A percentile compares a stretch with the other conserved stretches of the same genome.
phyloP scores from a whole-genome alignment of 2,797 vertebrate genomes.

The Cheirogaleus major region DNA sequence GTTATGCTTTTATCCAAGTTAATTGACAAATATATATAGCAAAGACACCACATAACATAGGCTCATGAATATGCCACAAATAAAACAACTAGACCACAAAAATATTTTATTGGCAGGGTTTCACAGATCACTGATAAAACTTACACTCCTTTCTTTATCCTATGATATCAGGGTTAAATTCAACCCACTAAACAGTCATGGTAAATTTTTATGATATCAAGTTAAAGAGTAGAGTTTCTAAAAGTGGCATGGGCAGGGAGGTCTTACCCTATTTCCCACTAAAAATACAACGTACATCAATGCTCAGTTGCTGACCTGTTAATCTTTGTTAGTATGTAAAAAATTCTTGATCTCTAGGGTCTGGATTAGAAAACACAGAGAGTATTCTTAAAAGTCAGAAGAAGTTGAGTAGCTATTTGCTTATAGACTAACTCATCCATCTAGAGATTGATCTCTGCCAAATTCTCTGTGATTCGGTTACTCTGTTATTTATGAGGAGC shows the following conservation, averaged over 20 bases:
- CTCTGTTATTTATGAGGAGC: constrained; percentile 69
- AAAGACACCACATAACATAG: neutral
- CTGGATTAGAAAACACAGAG: constrained; percentile 38
- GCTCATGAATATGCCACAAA: constrained; percentile 33
- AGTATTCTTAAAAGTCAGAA: constrained; percentile 63
- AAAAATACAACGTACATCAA: neutral
- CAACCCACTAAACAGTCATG: neutral
- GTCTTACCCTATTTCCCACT: neutral
- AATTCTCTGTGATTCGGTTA: constrained; percentile 45
- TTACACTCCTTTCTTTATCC: constrained; percentile 1
- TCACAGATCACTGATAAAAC: neutral
- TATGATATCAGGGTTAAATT: neutral
- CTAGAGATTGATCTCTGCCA: constrained; percentile 70
- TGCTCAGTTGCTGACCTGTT: neutral
- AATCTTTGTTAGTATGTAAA: neutral
- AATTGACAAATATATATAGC: neutral
- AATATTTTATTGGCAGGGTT: constrained; percentile 36
- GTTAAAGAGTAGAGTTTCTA: neutral
- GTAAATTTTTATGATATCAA: neutral
- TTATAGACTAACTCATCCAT: constrained; percentile 71
- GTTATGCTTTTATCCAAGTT: constrained; percentile 39
- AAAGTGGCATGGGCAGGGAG: neutral
- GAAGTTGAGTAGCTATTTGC: constrained; percentile 64
- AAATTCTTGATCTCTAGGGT: constrained; percentile 6
- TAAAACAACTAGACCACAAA: neutral